Base-by-base conservation (phyloP, 92 coral and sea anemone species). In the Actinernus sp. region DNA sequence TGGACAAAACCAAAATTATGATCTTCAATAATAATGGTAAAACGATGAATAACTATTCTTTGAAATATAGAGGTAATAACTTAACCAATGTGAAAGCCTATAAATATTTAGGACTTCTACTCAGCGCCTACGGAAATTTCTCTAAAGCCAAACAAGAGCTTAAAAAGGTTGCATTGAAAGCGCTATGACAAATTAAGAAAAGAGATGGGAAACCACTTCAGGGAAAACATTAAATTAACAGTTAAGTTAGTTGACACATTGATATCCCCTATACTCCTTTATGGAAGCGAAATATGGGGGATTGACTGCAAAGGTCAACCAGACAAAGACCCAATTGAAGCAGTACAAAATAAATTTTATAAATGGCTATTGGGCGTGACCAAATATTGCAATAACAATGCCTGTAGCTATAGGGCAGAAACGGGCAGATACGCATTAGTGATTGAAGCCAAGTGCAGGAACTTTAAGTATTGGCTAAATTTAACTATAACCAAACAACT, bases 351-450 rank as follows among this genome's bases (percentile, higher is more conserved):
- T 52, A 66, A 66, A 66, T 51, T 69, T 41, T 25, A 39, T 11
- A 69, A 69, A 21, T 69, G 77, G 77, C 67, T 54, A 24, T 32
- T 39, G 17, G 76, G 76, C 13, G 75, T 52, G 14, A 68, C 51
- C 49, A 68, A 34, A 68, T 68, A 68, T 31, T 68, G 75, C 75
- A 68, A 51, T 26, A 51, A 34, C 13, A 51, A 26, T 26, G 41
- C 63, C 20, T 57, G 63, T 45, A 27, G 63, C 20, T 57, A 45
- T 45, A 27, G 63, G 56, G 37, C 73, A n/a, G 68, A 61, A 58
- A 41, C 58, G 25, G 73, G 73, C 17, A 47, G 73, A 33, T 65
- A 31, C 48, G 63, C 63, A 49, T 20, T 48, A 58, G 25, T 59
- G 43, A 30, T 64, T 44, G 28, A 64, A 49, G 29, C 74, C 23